Base-by-base conservation (phyloP, 2,797 vertebrate genomes). In the Lagodon rhomboides region DNA sequence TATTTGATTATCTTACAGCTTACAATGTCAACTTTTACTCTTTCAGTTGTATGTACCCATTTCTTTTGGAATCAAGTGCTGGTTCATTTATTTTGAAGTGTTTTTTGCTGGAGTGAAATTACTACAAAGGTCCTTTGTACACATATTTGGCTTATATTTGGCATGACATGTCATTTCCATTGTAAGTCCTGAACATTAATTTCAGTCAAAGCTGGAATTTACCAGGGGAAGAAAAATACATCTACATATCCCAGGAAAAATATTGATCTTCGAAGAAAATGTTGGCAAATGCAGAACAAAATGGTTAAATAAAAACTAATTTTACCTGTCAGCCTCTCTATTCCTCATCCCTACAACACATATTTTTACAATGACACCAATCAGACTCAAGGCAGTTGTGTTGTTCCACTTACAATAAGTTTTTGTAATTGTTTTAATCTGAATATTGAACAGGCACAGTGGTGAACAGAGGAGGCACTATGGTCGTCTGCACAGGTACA, bases 381-480 rank as follows among this genome's bases (percentile, higher is more conserved):
- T 23, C 18, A 16, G 15, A 50, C 7, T 20, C 18, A 44, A 44
- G 44, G 13, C 16, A 25, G 17, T 56, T 18, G 18, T 58, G 53
- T 38, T 46, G 9, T 44, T 76, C 23, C 3, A 51, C 20, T 17
- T 62, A 13, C 27, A 65, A 58, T 12, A 59, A 11, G 47, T 41
- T 49, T 50, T 27, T 46, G 41, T 46, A 30, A 5, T 53, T 0
- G 3, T 53, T 64, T 67, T 47, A 44, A 58, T 34, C 38, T 22
- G 47, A 61, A 25, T 3, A 16, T 47, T 60, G n/a, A 34, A 49
- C 10, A 85, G 90, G 87, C 88, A 90, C 86, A 66, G 11, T 54
- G 66, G 83, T 87, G 75, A 84, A 65, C 58, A 75, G n/a, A 82
- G 17, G 63, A 85, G 88, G 88, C 89, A 90, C 80, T 50, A 53